Evolutionary conservation across 2,888 invertebrate species (phyloP).

Genomic region (Gisinianus flammeolus): DNA sequence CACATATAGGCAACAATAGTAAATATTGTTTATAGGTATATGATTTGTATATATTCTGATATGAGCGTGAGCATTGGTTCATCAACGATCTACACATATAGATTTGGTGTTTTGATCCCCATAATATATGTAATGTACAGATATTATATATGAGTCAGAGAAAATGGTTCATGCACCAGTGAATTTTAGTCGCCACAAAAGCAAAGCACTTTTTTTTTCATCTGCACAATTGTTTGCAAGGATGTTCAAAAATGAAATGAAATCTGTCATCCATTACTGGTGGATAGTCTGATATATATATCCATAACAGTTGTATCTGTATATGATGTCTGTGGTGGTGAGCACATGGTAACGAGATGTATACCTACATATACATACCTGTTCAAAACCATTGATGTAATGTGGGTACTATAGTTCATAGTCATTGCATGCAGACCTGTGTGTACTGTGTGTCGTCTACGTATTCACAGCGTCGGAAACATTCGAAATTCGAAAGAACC

Average conservation of each 20-base stretch:
- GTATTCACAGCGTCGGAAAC: background rate
- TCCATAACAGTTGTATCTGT: background rate
- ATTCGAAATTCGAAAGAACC: background rate
- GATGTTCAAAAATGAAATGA: constrained; percentile 36
- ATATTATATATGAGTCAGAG: constrained; percentile 41
- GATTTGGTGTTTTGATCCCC: constrained; percentile 30
- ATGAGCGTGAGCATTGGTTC: constrained; percentile 18
- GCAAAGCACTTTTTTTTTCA: background rate
- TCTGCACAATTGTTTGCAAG: constrained; percentile 40
- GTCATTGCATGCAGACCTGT: background rate
- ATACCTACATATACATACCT: background rate
- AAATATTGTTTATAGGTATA: background rate
- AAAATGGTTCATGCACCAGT: constrained; percentile 33
- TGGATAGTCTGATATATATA: background rate
- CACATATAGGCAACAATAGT: background rate
- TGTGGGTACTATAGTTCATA: background rate
- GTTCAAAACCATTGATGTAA: background rate
- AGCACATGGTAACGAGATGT: background rate
- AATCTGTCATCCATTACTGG: constrained; percentile 37
- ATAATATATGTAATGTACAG: no score
- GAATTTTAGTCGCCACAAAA: constrained; percentile 16
- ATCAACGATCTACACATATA: constrained; percentile 4
- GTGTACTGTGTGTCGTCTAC: background rate
- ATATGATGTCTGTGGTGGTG: background rate
- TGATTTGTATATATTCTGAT: no score